Conservation (phyloP, 2,113 vertebrate species). For the Aleadryas rufinucha region DNA sequence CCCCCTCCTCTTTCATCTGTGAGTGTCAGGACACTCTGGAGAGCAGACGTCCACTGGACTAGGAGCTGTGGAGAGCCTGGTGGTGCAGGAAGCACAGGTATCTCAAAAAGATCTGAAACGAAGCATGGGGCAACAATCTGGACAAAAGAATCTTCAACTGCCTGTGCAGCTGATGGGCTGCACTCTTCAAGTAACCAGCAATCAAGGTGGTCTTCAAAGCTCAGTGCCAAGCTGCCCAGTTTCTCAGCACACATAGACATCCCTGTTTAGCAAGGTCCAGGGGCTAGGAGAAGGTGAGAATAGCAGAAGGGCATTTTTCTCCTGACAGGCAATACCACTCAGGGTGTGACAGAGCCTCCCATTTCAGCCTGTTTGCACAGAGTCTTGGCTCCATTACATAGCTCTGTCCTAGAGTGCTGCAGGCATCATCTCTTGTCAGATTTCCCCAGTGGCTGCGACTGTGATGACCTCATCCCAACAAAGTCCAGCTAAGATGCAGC, state of each 20-base stretch:
- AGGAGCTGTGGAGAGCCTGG: not conserved
- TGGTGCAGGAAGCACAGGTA: not conserved
- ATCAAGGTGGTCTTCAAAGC: not conserved
- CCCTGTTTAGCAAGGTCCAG: not conserved
- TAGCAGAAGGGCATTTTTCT: not conserved
- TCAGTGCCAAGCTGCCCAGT: not conserved
- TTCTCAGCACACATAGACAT: not conserved
- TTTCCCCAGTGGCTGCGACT: not conserved
- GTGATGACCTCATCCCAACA: not conserved
- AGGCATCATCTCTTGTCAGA: not conserved
- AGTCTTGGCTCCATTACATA: not conserved
- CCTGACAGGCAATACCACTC: not conserved
- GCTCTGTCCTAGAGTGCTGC: not conserved
- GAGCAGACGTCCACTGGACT: accelerated
- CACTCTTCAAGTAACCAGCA: not conserved
- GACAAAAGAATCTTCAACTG: not conserved
- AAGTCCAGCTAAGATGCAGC: not conserved
- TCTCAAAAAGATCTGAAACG: not conserved
- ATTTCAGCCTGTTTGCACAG: not conserved
- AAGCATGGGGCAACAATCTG: not conserved
- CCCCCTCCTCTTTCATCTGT: not conserved
- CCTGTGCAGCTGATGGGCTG: not conserved
- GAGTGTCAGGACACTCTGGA: not conserved
- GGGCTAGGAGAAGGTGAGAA: not conserved
- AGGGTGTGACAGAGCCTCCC: not conserved